Base-by-base conservation (phyloP, 2,797 vertebrate species). In the Australoheros facetus region DNA sequence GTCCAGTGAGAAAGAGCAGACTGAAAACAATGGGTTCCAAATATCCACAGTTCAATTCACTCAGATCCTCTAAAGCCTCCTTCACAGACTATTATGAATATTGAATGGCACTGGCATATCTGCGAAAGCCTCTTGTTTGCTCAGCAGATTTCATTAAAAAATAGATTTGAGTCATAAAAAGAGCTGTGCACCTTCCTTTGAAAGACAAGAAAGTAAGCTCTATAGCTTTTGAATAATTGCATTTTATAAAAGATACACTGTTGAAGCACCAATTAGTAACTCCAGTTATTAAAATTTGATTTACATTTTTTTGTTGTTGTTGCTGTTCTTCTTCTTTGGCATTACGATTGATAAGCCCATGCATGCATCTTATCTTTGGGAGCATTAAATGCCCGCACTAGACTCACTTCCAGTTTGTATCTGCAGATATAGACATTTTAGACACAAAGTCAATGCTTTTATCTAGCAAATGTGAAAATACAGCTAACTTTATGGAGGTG, bases 101-200 rank as follows among this genome's bases (percentile, higher is more conserved):
- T 77, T 87, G 82, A 90, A 78, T 14, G 3, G 58, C 66, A 42
- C 16, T 13, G 71, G 58, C 66, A 73, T 58, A 59, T 80, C 14
- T 19, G 64, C 81, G 85, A 70, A 85, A 88, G 77, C 87, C 71
- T 79, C 54, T 79, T 89, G 90, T 92, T 93, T 91, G 79, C 76
- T 91, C 83, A 87, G 82, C 75, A 88, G 83, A 92, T 88, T 87
- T 88, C 64, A 30, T 42, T 21, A 19, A 66, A 26, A 87, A 85
- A 86, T 64, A 82, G 75, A 90, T 86, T 76, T 56, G 76, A 79
- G 77, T 83, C 59, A 48, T 55, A 26, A 82, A 76, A 83, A 76
- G 54, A 79, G 84, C 1, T 45, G 81, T 84, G 71, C 74, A 19
- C 78, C 30, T 60, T 45, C 55, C 34, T 78, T 48, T 79, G 79